These are phyloP conservation scores for Parazoanthus atlanticus DNA, from an alignment of 92 coral and sea anemone species.

Conservation along the genomic window DNA sequence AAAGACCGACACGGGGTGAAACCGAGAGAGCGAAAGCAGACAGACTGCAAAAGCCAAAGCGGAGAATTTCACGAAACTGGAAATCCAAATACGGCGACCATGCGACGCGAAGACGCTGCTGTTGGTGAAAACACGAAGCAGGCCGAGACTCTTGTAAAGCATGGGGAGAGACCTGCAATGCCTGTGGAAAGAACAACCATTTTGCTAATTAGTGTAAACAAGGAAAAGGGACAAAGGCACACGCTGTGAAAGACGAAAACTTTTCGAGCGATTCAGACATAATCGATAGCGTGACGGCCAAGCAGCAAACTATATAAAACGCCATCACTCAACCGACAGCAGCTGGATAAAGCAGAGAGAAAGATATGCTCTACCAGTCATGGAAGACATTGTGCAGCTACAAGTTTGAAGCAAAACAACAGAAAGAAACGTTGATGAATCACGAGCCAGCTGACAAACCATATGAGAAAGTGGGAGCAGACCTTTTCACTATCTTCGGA, in stretches of 20 bases:
- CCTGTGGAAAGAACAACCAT: conserved; percentile 48
- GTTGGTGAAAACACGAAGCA: conserved; percentile 49
- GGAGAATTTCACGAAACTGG: conserved; percentile 1
- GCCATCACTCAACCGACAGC: conserved; percentile 41
- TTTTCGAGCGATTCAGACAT: conserved; percentile 34
- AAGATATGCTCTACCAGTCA: conserved; percentile 3
- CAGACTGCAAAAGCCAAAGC: too few species aligned
- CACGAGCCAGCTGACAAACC: conserved; percentile 63
- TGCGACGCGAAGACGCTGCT: conserved; percentile 36
- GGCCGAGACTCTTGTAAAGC: conserved; percentile 52
- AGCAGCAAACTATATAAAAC: conserved; percentile 48
- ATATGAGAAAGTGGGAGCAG: conserved; percentile 60
- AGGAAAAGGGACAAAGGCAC: conserved; percentile 5
- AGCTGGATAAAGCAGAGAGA: conserved; percentile 30
- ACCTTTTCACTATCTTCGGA: conserved; percentile 35
- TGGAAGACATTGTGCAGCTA: conserved; percentile 40
- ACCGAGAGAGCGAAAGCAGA: not conserved
- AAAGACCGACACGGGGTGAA: conserved; percentile 47
- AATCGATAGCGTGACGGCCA: conserved; percentile 45
- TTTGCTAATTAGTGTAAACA: conserved; percentile 45
- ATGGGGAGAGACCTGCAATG: conserved; percentile 35
- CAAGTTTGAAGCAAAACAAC: conserved; percentile 30
- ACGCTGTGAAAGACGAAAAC: conserved; percentile 27
- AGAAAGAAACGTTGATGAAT: conserved; percentile 48
- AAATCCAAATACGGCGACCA: conserved; percentile 32